phyloP scores from a whole-genome alignment of 2,888 invertebrate genomes.

The Marasmarcha lunaedactyla region DNA sequence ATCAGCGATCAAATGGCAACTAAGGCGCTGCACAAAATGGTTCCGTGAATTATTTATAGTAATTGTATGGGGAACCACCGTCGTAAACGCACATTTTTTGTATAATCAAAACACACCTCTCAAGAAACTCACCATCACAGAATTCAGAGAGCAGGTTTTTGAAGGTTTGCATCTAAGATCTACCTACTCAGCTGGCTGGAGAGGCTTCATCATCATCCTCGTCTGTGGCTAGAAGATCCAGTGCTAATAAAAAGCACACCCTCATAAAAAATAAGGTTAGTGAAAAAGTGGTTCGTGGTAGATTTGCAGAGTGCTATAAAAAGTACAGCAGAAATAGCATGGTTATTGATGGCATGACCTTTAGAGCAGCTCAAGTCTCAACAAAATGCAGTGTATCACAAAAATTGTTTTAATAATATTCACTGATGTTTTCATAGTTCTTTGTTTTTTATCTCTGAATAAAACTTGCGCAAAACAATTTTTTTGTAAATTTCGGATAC shows the following conservation, averaged over 20 bases:
- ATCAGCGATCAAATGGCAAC: slow-evolving; percentile 16
- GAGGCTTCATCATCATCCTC: not conserved
- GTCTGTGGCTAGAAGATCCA: not conserved
- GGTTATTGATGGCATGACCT: too few relatives aligned
- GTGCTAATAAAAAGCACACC: not conserved
- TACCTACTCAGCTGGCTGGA: too few relatives aligned
- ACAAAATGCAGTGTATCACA: too few relatives aligned
- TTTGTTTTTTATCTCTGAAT: too few relatives aligned
- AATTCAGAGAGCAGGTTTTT: slow-evolving; percentile 3
- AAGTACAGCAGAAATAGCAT: not conserved
- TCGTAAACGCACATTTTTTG: slow-evolving; percentile 11
- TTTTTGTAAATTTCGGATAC: too few relatives aligned
- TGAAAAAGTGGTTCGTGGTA: not conserved
- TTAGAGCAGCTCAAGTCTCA: too few relatives aligned
- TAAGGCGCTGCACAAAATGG: slow-evolving; percentile 14
- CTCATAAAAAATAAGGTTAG: not conserved
- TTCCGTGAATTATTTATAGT: slow-evolving; percentile 8
- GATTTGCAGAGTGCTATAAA: slow-evolving; percentile 2
- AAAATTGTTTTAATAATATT: too few relatives aligned
- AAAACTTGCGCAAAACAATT: too few relatives aligned
- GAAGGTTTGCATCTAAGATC: not conserved
- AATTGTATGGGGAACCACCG: slow-evolving; percentile 12
- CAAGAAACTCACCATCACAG: slow-evolving; percentile 6
- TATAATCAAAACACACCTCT: slow-evolving; percentile 6
- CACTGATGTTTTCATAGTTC: too few relatives aligned